These are phyloP conservation scores for Artibeus jamaicensis DNA, from an alignment of 2,797 vertebrate genomes.

Conservation along the genomic window DNA sequence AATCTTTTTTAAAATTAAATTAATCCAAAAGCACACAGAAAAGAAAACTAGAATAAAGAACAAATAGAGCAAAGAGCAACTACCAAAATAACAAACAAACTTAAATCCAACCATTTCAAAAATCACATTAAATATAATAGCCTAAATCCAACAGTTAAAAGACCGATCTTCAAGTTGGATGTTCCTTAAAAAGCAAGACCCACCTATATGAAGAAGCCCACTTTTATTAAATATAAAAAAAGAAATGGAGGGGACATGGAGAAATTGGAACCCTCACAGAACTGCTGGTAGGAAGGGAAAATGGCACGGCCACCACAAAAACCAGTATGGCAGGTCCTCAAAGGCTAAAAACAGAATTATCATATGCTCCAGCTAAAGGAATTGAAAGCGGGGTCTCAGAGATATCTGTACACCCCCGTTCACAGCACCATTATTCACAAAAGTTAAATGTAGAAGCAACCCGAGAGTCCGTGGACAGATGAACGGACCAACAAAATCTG, in stretches of 20 bases:
- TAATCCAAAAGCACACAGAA: not conserved
- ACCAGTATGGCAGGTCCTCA: too few species aligned
- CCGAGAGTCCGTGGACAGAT: too few species aligned
- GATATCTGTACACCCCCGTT: too few species aligned
- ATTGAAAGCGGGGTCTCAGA: too few species aligned
- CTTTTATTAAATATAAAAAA: not conserved
- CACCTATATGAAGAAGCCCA: not conserved
- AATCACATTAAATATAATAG: not conserved
- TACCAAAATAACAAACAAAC: not conserved
- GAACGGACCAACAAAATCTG: too few species aligned
- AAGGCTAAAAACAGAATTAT: too few species aligned
- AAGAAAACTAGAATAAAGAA: not conserved
- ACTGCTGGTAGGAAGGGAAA: not conserved
- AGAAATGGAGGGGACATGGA: not conserved
- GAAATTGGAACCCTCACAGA: not conserved
- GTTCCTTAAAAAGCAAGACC: not conserved
- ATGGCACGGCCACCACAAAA: not conserved
- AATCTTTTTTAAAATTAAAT: too few species aligned
- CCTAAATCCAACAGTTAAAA: not conserved
- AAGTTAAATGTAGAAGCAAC: too few species aligned
- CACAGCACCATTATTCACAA: too few species aligned
- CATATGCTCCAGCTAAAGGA: too few species aligned
- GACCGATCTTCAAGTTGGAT: not conserved
- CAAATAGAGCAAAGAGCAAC: not conserved
- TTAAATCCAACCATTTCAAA: not conserved